Percentiles rank a stretch among this genome's conserved stretches.
Conservation (phyloP, 2,797 vertebrate species). For the Cossypha niveicapilla region DNA sequence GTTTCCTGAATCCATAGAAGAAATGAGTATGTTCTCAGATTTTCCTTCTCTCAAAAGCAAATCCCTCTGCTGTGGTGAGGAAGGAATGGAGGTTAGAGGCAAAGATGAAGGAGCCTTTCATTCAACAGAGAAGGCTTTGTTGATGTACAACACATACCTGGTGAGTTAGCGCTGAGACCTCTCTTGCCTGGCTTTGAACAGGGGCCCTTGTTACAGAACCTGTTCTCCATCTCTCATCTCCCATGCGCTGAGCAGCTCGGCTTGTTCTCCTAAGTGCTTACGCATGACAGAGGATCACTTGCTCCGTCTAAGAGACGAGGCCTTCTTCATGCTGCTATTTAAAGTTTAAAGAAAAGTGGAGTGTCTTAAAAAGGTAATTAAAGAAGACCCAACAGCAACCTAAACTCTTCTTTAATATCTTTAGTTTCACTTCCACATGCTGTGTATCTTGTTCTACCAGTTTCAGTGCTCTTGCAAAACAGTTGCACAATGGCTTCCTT, state of each 20-base stretch:
- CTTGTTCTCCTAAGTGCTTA: neutral
- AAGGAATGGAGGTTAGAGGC: conserved; percentile 55
- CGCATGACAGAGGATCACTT: neutral
- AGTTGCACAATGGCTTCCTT: conserved; percentile 50
- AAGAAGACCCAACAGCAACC: conserved; percentile 48
- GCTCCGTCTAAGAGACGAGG: neutral
- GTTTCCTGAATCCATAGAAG: conserved; percentile 32
- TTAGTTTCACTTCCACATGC: conserved; percentile 52
- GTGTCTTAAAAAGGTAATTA: conserved; percentile 55
- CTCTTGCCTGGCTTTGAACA: conserved; percentile 56
- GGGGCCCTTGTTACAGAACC: conserved; percentile 47
- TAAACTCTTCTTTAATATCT: conserved; percentile 59
- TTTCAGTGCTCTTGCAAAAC: conserved; percentile 50
- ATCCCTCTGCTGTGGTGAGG: conserved; percentile 42
- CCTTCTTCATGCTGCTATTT: conserved; percentile 29
- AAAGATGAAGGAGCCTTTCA: conserved; percentile 61
- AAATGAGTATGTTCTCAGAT: conserved; percentile 31
- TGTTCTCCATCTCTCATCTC: conserved; percentile 43
- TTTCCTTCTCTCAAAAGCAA: conserved; percentile 48
- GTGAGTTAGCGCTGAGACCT: conserved; percentile 46
- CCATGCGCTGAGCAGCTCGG: neutral
- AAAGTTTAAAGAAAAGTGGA: conserved; percentile 50
- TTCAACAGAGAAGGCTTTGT: conserved; percentile 61
- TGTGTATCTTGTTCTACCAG: conserved; percentile 60
- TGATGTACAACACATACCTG: conserved; percentile 17